A percentile compares a stretch with the other conserved stretches of the same genome.
These are phyloP conservation scores for Tetramorium alpestre DNA, from an alignment of 1,140 invertebrate species.

Conservation along the genomic window DNA sequence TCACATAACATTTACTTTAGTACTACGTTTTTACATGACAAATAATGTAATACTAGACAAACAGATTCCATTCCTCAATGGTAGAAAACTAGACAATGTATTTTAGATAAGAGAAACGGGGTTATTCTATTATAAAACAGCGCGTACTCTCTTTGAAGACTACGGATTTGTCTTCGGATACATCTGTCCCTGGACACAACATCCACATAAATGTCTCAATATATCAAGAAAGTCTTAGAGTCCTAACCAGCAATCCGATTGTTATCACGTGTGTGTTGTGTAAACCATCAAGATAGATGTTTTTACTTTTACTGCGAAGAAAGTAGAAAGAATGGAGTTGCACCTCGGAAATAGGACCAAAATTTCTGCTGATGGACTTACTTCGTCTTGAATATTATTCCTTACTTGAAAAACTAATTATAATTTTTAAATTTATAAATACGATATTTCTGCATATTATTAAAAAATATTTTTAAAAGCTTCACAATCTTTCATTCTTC, in stretches of 20 bases:
- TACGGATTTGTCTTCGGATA: not conserved
- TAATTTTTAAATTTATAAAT: not conserved
- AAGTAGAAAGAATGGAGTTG: slow-evolving; percentile 9
- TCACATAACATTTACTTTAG: not conserved
- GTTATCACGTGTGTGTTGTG: not conserved
- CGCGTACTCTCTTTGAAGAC: not conserved
- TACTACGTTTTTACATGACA: slow-evolving; percentile 28
- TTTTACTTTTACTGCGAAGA: slow-evolving; percentile 7
- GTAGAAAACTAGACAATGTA: not conserved
- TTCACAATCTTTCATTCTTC: not conserved
- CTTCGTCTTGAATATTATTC: not conserved
- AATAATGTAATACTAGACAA: slow-evolving; percentile 16
- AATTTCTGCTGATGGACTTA: not conserved
- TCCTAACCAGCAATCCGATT: slow-evolving; percentile 29
- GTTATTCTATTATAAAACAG: not conserved
- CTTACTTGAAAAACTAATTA: not conserved
- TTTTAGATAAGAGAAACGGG: not conserved
- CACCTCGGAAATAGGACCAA: not conserved
- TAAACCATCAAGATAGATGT: not conserved
- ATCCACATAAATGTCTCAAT: slow-evolving; percentile 20
- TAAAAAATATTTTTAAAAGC: not conserved
- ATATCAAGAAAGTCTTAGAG: slow-evolving; percentile 16
- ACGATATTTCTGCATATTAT: not conserved
- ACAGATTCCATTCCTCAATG: slow-evolving; percentile 8
- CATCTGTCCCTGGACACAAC: not conserved